A percentile compares a stretch with the other conserved stretches of the same genome.
Conservation (phyloP, 2,888 invertebrate genomes). For the Diarsia mendica region DNA sequence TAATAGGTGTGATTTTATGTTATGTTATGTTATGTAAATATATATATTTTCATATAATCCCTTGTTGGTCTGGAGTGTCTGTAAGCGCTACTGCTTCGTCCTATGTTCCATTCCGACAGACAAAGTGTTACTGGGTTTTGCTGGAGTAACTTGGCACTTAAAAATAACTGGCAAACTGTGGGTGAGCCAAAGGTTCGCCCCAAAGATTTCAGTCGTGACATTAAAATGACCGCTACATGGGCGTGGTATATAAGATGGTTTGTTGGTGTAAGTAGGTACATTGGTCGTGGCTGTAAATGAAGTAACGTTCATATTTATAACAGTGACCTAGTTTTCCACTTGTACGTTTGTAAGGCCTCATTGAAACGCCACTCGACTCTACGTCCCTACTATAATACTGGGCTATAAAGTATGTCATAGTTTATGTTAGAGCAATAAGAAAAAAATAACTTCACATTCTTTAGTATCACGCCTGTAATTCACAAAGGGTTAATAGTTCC, state of each 20-base stretch:
- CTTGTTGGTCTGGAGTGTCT: no score
- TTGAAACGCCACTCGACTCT: constrained; percentile 11
- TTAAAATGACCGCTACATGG: background rate
- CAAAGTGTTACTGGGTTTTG: no score
- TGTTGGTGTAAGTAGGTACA: background rate
- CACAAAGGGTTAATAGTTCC: background rate
- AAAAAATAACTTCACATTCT: background rate
- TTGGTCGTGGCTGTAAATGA: background rate
- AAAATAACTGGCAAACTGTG: background rate
- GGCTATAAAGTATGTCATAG: background rate
- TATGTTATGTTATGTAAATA: no score
- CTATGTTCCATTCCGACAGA: no score
- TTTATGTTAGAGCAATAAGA: background rate
- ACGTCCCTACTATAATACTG: background rate
- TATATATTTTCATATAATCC: no score
- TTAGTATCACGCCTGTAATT: background rate
- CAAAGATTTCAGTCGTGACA: background rate
- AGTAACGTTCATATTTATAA: background rate
- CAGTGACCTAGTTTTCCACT: constrained; percentile 33
- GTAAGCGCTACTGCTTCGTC: no score
- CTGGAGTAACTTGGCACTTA: background rate
- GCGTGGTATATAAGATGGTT: background rate
- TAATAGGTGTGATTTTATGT: no score
- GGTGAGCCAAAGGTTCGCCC: background rate
- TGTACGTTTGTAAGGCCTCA: constrained; percentile 19